Conservation (phyloP, 2,888 invertebrate species). For the Seira musarum region DNA sequence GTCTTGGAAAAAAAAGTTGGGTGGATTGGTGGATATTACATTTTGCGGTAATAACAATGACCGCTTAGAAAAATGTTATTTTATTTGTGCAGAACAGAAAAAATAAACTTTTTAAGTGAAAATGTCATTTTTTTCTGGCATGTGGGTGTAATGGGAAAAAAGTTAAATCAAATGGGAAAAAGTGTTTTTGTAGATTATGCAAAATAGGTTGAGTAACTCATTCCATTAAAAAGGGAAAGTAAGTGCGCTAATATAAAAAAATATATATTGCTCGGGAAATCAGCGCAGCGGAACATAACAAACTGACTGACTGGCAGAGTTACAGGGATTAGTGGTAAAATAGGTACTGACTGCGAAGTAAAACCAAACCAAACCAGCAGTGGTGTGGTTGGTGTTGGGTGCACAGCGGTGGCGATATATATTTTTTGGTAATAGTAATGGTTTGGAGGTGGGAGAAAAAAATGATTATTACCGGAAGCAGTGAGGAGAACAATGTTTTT, state of each 20-base stretch:
- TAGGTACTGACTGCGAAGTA: neutral
- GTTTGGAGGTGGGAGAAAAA: neutral
- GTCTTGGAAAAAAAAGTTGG: neutral
- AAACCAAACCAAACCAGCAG: neutral
- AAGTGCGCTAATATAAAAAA: constrained; percentile 20
- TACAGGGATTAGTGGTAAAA: neutral
- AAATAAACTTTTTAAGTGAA: neutral
- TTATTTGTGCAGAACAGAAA: neutral
- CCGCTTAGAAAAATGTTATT: neutral
- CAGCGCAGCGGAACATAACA: neutral
- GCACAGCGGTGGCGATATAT: neutral
- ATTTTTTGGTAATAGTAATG: neutral
- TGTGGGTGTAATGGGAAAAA: neutral
- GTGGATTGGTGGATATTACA: neutral
- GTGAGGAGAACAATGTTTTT: neutral
- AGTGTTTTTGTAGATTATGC: constrained; percentile 45
- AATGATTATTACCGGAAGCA: neutral
- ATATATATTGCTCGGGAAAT: neutral
- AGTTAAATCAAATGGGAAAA: neutral
- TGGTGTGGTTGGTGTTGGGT: neutral
- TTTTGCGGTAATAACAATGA: neutral
- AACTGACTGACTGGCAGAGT: neutral
- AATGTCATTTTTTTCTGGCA: neutral
- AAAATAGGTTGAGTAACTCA: constrained; percentile 36
- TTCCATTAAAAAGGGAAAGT: constrained; percentile 53